Base-by-base conservation (phyloP, 2,888 invertebrate genomes). In the Ormia ochracea region DNA sequence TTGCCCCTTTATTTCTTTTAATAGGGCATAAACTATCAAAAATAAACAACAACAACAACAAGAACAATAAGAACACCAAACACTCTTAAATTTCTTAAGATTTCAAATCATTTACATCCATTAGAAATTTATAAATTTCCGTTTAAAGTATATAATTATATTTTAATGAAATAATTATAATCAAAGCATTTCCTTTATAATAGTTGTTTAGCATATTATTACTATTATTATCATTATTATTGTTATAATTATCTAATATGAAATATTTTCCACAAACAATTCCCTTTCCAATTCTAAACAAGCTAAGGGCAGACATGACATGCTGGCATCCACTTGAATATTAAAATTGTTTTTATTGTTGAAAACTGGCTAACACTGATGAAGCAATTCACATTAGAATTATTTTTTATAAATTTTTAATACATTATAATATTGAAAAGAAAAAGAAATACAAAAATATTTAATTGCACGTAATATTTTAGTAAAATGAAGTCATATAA, bases 391-490 rank as follows among this genome's bases (percentile, higher is more conserved):
- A 26, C 54, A 38, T 45, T 10, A 50, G 4, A 54, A 63, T 23
- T 54, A 52, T n/a, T 33, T 6, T 31, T 23, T 45, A 45, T 31
- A 5, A 23, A 36, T 59, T 70, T 6, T 19, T 4, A 69, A 61
- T 72, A 52, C 50, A 7, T 45, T 36, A 58, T 7, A 33, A 52
- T 33, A 31, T 14, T n/a, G 4, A 33, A 43, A 56, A 61, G 28
- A n/a, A 7, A 21, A 41, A 28, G n/a, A 5, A n/a, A n/a, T n/a
- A 19, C 17, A 63, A 74, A 41, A 48, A 50, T 33, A 23, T 50
- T 63, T 61, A 54, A 73, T 54, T 63, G 33, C 6, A 56, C 23
- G 58, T 38, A 74, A 66, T 74, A 59, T 59, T 74, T 66, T 41
- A 41, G 17, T 38, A 0, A 74, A 66, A 63, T 72, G 41, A 50